These are phyloP conservation scores for Metacarcinus magister DNA, from an alignment of 2,888 invertebrate species.

Conservation along the genomic window DNA sequence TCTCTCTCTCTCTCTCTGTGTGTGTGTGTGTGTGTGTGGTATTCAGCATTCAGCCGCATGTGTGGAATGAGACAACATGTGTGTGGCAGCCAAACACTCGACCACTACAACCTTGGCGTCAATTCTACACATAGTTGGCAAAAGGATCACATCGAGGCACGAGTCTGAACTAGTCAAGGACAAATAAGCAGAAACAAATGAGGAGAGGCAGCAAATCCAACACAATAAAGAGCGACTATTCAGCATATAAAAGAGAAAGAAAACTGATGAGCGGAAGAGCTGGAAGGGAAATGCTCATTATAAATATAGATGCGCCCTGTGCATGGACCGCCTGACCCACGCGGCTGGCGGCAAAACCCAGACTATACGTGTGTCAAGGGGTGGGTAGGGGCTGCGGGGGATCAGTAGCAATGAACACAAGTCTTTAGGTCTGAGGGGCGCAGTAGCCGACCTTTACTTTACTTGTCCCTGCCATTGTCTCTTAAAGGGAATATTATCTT, in stretches of 20 bases:
- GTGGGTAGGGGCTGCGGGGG: background rate
- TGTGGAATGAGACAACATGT: background rate
- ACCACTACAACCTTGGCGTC: conserved; percentile 16
- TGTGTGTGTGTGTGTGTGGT: conserved; percentile 48
- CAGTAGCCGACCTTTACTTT: background rate
- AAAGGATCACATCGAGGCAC: background rate
- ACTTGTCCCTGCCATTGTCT: background rate
- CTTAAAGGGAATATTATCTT: background rate
- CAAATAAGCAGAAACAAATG: background rate
- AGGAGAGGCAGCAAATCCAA: background rate
- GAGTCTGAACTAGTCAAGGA: background rate
- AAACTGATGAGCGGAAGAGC: background rate
- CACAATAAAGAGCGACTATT: background rate
- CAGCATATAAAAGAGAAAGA: background rate
- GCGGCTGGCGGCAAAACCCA: background rate
- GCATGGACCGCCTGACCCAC: conserved; percentile 18
- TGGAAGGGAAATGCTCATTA: background rate
- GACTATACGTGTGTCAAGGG: background rate
- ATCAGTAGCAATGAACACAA: background rate
- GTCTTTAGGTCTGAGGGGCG: background rate
- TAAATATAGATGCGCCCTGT: background rate
- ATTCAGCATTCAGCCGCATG: background rate
- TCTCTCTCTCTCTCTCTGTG: conserved; percentile 16
- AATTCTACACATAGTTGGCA: conserved; percentile 4
- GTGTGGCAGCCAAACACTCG: background rate